Base-by-base conservation (phyloP, 2,113 vertebrate species). In the Pao palembangensis region DNA sequence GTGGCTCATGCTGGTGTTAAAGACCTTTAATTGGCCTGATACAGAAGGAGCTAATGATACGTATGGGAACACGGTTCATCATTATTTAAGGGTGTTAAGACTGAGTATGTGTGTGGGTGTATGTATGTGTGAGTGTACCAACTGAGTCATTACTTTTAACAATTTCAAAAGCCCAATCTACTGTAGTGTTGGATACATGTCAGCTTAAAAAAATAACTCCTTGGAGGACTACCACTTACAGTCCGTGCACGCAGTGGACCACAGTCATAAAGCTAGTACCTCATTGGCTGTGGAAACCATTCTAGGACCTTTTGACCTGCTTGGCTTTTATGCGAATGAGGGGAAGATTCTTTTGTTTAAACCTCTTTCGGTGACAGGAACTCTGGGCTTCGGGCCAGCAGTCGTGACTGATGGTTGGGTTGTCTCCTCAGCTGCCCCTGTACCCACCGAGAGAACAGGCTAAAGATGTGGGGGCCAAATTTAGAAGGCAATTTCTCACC, bases 401-500 rank as follows among this genome's bases (percentile, higher is more conserved):
- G 53, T 60, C 90, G 89, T 94, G 95, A 96, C 84, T 94, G 94
- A 94, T 94, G 92, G 91, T 82, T 65, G 88, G 87, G 93, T 47
- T 94, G 93, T 93, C 91, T 93, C 88, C 91, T 91, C 94, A 96
- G 94, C 93, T 96, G 94, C 93, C 93, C 71, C 69, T 78, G 68
- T 68, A 83, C 78, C 82, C 77, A 69, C 67, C 61, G 78, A 88
- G 81, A 83, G 83, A 76, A 77, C 76, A 82, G 69, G 79, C 84
- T 84, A 86, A 83, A 80, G 75, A 87, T 76, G 84, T 79, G 71
- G 73, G 55, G 64, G 80, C 89, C 93, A 94, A 95, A 95, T 95
- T 93, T 96, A 95, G 95, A 93, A 94, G 86, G 89, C 87, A 94
- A 94, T 95, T 96, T 96, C 92, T 93, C 93, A 94, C 93, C 90